phyloP scores from a whole-genome alignment of 1,140 invertebrate species.

The Apis cerana region DNA sequence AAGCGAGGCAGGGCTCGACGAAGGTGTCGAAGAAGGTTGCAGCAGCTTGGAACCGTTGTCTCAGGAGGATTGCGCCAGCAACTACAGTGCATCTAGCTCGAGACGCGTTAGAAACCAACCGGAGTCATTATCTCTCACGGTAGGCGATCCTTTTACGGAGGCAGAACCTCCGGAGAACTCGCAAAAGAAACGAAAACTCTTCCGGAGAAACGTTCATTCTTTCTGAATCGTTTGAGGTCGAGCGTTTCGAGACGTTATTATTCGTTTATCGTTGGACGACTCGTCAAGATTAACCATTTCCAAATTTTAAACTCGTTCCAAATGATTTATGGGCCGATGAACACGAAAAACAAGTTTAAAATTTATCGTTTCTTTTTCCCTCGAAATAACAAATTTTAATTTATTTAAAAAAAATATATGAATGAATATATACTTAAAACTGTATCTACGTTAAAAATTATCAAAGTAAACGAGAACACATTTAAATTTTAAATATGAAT shows the following conservation, averaged over 20 bases:
- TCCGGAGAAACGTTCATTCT: not conserved
- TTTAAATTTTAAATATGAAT: not conserved
- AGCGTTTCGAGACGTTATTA: no score
- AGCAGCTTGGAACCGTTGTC: slow-evolving; percentile 76
- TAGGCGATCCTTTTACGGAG: slow-evolving; percentile 46
- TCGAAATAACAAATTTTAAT: no score
- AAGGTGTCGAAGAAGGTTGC: slow-evolving; percentile 68
- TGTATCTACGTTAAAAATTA: not conserved
- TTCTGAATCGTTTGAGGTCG: not conserved
- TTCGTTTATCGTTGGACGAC: no score
- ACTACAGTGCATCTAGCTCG: slow-evolving; percentile 64
- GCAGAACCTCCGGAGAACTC: not conserved
- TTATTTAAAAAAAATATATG: no score
- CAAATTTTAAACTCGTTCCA: no score
- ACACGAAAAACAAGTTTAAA: no score
- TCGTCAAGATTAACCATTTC: no score
- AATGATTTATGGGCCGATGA: no score
- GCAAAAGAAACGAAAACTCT: not conserved
- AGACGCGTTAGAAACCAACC: slow-evolving; percentile 58
- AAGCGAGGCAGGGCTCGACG: slow-evolving; percentile 65
- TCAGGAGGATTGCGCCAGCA: slow-evolving; percentile 75
- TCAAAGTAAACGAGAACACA: not conserved
- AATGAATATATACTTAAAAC: no score
- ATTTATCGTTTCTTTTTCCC: no score
- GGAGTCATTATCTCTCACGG: slow-evolving; percentile 75